Percentiles rank a stretch among this genome's conserved stretches.
phyloP scores from a whole-genome alignment of 2,797 vertebrate genomes.

The Helicolenus hilgendorfi region DNA sequence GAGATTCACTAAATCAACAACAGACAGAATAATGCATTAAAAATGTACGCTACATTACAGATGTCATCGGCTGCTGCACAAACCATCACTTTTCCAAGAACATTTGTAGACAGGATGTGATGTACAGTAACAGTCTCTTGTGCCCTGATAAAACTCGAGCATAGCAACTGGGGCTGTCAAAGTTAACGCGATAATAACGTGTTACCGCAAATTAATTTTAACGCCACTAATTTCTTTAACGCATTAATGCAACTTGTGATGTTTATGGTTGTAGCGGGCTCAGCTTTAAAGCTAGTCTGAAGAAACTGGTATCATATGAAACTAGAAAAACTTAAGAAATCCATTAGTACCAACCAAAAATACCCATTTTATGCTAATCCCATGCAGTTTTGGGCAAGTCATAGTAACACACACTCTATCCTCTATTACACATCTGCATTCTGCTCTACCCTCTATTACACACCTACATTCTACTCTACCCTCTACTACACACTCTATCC shows the following conservation, averaged over 20 bases:
- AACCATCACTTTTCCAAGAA: not conserved
- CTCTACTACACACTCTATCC: too few relatives aligned
- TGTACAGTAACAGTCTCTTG: not conserved
- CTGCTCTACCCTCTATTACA: too few relatives aligned
- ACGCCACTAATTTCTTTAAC: not conserved
- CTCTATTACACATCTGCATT: too few relatives aligned
- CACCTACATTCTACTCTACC: too few relatives aligned
- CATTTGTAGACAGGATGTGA: not conserved
- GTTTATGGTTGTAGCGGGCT: not conserved
- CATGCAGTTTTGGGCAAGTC: too few relatives aligned
- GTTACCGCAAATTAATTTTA: not conserved
- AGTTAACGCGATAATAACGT: too few relatives aligned
- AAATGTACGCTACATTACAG: conserved; percentile 19
- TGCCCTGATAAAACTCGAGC: not conserved
- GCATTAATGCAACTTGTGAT: not conserved
- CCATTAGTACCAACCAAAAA: too few relatives aligned
- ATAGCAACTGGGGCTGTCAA: not conserved
- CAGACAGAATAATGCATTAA: conserved; percentile 16
- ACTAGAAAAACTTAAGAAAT: too few relatives aligned
- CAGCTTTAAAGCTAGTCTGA: too few relatives aligned
- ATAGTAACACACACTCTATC: too few relatives aligned
- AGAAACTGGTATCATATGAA: too few relatives aligned
- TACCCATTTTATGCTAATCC: too few relatives aligned
- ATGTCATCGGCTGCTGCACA: conserved; percentile 11
- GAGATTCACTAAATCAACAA: conserved; percentile 17